phyloP scores from a whole-genome alignment of 2,888 invertebrate species.

The Drosophila rellima region DNA sequence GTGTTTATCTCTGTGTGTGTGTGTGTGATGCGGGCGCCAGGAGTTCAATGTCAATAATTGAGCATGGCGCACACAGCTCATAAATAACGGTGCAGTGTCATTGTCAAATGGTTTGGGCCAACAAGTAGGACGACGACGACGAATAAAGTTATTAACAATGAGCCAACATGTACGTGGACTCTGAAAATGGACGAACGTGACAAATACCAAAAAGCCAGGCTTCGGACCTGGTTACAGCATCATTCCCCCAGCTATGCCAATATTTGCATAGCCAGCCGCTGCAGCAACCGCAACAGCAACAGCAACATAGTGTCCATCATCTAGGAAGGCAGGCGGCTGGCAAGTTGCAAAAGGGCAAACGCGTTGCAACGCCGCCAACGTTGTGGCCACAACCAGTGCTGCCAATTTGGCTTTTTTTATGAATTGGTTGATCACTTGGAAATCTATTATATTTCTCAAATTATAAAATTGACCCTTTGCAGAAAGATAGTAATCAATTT shows the following conservation, averaged over 20 bases:
- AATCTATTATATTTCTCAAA: no score
- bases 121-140: conserved; percentile 74
- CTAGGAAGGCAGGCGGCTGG: conserved; percentile 32
- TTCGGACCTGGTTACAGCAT: conserved; percentile 18
- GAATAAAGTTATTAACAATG: conserved; percentile 84
- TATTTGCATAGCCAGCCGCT: conserved; percentile 43
- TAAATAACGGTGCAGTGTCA: conserved; percentile 80
- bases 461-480: no score
- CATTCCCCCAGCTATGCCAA: conserved; percentile 18
- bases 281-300: conserved; percentile 20
- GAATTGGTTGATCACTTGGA: no score
- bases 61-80: conserved; percentile 73
- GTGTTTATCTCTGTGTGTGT: conserved; percentile 27
- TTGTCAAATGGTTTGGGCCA: conserved; percentile 59
- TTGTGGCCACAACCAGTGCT: conserved; percentile 24
- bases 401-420: not conserved
- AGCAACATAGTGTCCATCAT: conserved; percentile 72
- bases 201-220: conserved; percentile 77
- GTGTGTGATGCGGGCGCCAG: conserved; percentile 61
- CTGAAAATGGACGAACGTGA: conserved; percentile 84
- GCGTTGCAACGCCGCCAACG: conserved; percentile 56
- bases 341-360: conserved; percentile 77
- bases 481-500: no score
- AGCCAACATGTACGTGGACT: conserved; percentile 81
- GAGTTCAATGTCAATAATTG: conserved; percentile 78